Evolutionary conservation across 2,113 vertebrate species (phyloP).

Genomic region (Entelurus aequoreus): DNA sequence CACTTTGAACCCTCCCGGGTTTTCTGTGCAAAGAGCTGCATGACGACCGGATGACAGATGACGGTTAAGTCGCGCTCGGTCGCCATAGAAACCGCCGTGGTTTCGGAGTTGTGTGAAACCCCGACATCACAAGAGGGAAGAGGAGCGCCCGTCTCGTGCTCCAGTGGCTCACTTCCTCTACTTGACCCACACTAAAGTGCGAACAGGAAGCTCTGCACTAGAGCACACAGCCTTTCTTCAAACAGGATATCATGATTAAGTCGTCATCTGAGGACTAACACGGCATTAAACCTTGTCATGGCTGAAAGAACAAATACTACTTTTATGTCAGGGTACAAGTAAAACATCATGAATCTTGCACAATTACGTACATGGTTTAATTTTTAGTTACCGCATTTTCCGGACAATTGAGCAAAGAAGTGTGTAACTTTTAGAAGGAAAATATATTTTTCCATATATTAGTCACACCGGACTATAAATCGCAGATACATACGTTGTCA

Average conservation of each 20-base stretch:
- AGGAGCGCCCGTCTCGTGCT: background rate
- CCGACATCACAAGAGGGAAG: constrained; percentile 6
- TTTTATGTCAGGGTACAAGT: too few species aligned
- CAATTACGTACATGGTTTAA: too few species aligned
- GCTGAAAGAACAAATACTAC: too few species aligned
- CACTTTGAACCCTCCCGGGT: constrained; percentile 19
- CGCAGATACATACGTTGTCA: too few species aligned
- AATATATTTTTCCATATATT: too few species aligned
- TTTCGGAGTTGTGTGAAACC: background rate
- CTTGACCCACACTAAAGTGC: background rate
- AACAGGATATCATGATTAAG: constrained; percentile 7
- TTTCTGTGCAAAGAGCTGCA: constrained; percentile 2
- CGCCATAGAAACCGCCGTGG: background rate
- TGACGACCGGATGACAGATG: constrained; percentile 15
- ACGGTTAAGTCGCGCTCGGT: background rate
- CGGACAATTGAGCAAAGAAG: too few species aligned
- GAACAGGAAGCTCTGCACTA: background rate
- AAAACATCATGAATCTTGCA: too few species aligned
- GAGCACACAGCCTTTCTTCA: background rate
- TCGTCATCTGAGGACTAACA: background rate
- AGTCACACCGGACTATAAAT: too few species aligned
- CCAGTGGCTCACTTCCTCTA: constrained; percentile 13
- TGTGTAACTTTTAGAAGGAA: too few species aligned
- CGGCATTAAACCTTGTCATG: too few species aligned
- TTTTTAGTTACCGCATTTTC: too few species aligned